These are phyloP conservation scores for Mythimna loreyi DNA, from an alignment of 2,888 invertebrate species.

Conservation along the genomic window DNA sequence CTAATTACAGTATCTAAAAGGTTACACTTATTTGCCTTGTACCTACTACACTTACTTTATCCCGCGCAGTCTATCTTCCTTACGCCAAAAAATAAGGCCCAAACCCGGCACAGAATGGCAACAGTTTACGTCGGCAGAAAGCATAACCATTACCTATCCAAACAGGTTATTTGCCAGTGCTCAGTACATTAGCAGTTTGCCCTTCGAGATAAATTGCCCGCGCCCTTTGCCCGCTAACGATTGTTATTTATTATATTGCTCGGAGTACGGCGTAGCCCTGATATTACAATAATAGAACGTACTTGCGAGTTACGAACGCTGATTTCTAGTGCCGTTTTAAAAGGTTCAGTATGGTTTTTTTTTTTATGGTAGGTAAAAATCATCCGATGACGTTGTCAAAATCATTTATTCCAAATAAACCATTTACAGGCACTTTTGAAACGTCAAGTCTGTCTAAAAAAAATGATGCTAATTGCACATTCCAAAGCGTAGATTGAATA, in stretches of 20 bases:
- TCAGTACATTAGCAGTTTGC: conserved; percentile 34
- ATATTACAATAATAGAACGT: conserved; percentile 55
- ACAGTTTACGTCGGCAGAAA: conserved; percentile 36
- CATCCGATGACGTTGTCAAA: no score
- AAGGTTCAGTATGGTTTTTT: not conserved
- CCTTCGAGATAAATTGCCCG: conserved; percentile 56
- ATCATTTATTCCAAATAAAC: no score
- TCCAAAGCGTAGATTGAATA: no score
- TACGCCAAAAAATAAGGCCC: no score
- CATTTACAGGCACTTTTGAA: no score
- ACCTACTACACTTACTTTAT: no score
- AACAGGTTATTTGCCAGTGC: conserved; percentile 19
- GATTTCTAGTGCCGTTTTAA: not conserved
- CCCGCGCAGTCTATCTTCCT: no score
- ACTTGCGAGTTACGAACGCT: conserved; percentile 8
- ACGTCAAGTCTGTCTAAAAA: no score
- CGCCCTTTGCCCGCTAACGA: conserved; percentile 60
- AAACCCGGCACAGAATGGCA: not conserved
- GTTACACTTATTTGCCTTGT: no score
- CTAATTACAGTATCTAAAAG: no score
- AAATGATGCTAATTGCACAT: no score
- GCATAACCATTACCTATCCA: not conserved
- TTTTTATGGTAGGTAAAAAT: no score
- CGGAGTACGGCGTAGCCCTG: conserved; percentile 17
- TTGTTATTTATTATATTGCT: conserved; percentile 55